Base-by-base conservation (phyloP, 2,113 vertebrate species). In the Lutjanus erythropterus region DNA sequence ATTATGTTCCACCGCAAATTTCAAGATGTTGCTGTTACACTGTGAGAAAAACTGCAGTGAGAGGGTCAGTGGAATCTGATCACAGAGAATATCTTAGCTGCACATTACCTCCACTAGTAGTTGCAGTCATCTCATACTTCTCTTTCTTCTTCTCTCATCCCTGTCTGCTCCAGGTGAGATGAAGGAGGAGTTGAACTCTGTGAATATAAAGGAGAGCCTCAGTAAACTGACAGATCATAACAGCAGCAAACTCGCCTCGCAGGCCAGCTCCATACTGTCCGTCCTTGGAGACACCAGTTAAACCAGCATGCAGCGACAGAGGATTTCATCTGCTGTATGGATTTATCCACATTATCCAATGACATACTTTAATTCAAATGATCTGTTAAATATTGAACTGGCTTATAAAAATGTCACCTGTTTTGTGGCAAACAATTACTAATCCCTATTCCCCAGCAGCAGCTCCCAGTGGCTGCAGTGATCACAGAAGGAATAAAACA, bases 191-290 rank as follows among this genome's bases (percentile, higher is more conserved):
- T 94, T 97, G 90, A 94, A 95, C 80, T 88, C 93, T 23, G 74
- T 94, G 81, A 94, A 96, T 21, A 86, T 97, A 46, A 94, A 92
- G 85, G 95, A 96, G 56, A 96, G 94, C 19, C 85, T 97, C 0
- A 85, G 89, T 61, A 92, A 78, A 53, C 94, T 96, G 55, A 92
- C 91, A 11, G 88, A 78, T 23, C 94, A 97, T 68, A 93, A 86
- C 91, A 96, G 91, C 25, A 91, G 89, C 64, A 94, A 92, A 11
- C 93, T 97, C 35, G 94, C 88, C 29, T 92, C 95, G 5, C 95
- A 95, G 91, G 96, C 96, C 9, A 74, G 74, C 47, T 93, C 91
- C 16, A 92, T 96, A 3, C 69, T 97, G 69, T 81, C 94, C 33
- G 44, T 92, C 15, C 91, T 95, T 2, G 78, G 75, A 67, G 94